Conservation (phyloP, 2,113 vertebrate genomes). For the Chroicocephalus ridibundus region DNA sequence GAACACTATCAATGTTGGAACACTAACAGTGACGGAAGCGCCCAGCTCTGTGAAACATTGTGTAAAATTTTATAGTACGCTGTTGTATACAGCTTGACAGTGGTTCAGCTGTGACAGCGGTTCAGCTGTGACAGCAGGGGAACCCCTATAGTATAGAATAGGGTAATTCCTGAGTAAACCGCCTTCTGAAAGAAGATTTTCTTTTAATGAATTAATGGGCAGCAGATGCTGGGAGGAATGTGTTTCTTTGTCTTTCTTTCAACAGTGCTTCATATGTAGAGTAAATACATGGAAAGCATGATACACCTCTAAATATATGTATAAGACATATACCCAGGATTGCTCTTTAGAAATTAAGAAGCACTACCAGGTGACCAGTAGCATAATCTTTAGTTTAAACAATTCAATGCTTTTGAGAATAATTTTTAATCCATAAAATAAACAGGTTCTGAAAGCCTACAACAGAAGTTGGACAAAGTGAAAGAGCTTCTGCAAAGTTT, state of each 20-base stretch:
- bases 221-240: neutral
- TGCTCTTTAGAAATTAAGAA: neutral
- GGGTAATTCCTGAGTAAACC: neutral
- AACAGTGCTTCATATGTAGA: neutral
- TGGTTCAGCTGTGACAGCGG: neutral
- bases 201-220: neutral
- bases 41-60: neutral
- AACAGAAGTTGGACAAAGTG: neutral
- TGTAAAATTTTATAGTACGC: fast-evolving
- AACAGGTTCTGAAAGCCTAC: neutral
- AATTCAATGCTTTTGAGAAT: neutral
- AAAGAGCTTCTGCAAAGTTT: neutral
- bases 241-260: neutral
- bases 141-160: neutral
- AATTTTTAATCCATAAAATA: neutral
- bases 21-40: neutral
- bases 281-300: neutral
- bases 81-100: neutral
- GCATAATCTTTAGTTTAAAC: neutral
- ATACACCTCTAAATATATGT: neutral
- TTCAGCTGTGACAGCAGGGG: neutral
- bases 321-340: neutral
- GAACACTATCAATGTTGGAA: no score
- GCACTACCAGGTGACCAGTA: neutral
- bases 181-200: neutral